These are phyloP conservation scores for Leptonema lineaticorne DNA, from an alignment of 1,140 invertebrate genomes.

Conservation along the genomic window DNA sequence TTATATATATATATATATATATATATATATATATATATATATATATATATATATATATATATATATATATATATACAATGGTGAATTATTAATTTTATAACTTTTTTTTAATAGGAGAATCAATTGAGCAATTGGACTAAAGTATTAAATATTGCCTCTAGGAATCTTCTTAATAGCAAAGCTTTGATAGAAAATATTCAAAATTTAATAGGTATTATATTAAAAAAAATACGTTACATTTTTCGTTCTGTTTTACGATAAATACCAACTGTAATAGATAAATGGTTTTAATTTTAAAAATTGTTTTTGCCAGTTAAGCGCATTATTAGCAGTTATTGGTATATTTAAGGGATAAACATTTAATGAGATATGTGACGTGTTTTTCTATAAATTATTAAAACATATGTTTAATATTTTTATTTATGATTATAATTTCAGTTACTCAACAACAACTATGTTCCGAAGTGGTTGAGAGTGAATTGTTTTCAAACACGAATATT, in stretches of 20 bases:
- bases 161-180: constrained; percentile 38
- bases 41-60: neutral
- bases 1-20: neutral
- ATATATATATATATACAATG: neutral
- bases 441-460: constrained; percentile 40
- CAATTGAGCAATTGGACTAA: constrained; percentile 39
- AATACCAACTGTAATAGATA: too few relatives aligned
- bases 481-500: constrained; percentile 28
- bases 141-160: constrained; percentile 37
- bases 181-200: constrained; percentile 41
- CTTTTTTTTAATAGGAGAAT: constrained; percentile 28
- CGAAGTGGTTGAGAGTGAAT: constrained; percentile 36
- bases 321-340: too few relatives aligned
- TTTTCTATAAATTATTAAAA: too few relatives aligned
- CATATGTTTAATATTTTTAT: too few relatives aligned
- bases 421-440: constrained; percentile 31
- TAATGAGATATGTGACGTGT: too few relatives aligned
- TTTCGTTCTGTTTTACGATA: neutral
- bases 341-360: too few relatives aligned
- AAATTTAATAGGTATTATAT: constrained; percentile 37
- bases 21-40: neutral
- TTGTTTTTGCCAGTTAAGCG: too few relatives aligned
- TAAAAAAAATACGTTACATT: neutral
- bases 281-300: too few relatives aligned
- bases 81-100: neutral